A percentile compares a stretch with the other conserved stretches of the same genome.
Evolutionary conservation across 2,113 vertebrate species (phyloP).

Genomic region (Theristicus caerulescens): DNA sequence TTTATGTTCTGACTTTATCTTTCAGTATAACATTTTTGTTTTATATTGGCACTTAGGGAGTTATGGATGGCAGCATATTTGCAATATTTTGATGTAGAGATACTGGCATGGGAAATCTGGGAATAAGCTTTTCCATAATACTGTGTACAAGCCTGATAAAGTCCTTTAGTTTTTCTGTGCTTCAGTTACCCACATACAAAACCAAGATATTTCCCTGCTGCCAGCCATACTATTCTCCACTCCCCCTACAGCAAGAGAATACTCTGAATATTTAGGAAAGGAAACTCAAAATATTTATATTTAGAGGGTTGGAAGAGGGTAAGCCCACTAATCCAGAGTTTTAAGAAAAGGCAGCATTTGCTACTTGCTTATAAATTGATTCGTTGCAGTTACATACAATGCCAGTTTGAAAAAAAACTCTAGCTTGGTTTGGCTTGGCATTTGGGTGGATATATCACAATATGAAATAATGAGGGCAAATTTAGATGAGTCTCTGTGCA

Average conservation of each 20-base stretch:
- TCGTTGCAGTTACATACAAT: not conserved
- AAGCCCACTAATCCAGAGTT: not conserved
- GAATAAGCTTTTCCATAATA: not conserved
- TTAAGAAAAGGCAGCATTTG: not conserved
- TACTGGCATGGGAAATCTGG: not conserved
- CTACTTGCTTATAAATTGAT: not conserved
- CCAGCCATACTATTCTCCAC: not conserved
- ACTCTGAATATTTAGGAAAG: not conserved
- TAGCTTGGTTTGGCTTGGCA: not conserved
- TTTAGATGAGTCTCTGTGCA: not conserved
- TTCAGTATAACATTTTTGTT: not conserved
- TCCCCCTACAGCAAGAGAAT: not conserved
- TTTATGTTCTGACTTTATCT: not conserved
- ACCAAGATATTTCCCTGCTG: not conserved
- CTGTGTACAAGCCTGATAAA: not conserved
- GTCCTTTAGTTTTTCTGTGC: not conserved
- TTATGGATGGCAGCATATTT: not conserved
- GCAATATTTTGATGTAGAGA: not conserved
- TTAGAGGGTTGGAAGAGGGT: not conserved
- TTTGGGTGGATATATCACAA: not conserved
- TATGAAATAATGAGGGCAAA: not conserved
- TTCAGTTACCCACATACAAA: not conserved
- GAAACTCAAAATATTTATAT: not conserved
- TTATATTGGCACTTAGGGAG: not conserved
- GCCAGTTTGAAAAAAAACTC: not conserved